phyloP scores from a whole-genome alignment of 2,888 invertebrate species.

The Polyommatus icarus region DNA sequence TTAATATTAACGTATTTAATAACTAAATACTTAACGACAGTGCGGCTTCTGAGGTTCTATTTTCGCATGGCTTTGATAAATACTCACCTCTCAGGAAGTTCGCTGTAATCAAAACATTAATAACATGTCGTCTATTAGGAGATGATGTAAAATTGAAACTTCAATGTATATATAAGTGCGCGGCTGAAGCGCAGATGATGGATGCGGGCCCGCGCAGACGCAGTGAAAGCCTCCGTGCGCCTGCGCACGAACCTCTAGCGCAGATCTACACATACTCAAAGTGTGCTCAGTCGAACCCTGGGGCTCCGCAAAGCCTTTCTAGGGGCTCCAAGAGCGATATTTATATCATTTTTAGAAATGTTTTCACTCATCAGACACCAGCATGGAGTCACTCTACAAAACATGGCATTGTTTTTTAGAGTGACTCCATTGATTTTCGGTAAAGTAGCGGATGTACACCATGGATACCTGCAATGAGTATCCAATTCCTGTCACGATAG shows the following conservation, averaged over 20 bases:
- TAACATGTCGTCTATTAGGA: conserved; percentile 14
- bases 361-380: no score
- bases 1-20: neutral
- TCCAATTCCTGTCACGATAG: neutral
- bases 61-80: neutral
- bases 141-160: conserved; percentile 22
- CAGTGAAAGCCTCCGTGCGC: conserved; percentile 59
- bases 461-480: no score
- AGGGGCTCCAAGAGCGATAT: neutral
- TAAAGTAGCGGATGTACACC: no score
- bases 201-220: conserved; percentile 51
- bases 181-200: conserved; percentile 51
- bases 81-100: neutral
- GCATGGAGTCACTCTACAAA: no score
- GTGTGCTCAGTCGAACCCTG: neutral
- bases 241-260: conserved; percentile 31
- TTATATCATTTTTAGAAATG: no score
- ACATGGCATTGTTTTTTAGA: no score
- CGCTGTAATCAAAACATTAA: conserved; percentile 20
- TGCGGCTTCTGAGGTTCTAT: neutral
- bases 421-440: no score
- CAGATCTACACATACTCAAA: neutral
- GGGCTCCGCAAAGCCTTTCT: neutral
- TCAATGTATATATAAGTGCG: conserved; percentile 35
- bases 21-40: neutral